These are phyloP conservation scores for Microplitis demolitor DNA, from an alignment of 1,140 invertebrate genomes.

Conservation along the genomic window DNA sequence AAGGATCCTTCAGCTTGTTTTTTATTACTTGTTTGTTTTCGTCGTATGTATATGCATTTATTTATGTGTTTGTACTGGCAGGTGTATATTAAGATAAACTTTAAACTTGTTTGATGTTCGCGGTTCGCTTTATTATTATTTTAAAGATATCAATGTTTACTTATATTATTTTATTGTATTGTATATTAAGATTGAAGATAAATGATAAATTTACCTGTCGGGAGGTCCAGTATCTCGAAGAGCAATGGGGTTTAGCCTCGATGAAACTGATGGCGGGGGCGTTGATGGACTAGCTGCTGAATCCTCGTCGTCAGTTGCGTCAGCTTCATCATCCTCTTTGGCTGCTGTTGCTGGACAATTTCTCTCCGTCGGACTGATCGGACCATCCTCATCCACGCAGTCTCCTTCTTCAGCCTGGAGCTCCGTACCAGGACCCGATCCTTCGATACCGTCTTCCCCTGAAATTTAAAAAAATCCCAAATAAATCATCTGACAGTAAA, in stretches of 20 bases:
- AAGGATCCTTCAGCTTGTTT: too few species aligned
- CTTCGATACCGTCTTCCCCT: constrained; percentile 67
- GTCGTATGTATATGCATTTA: neutral
- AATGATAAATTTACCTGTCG: constrained; percentile 48
- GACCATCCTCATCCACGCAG: constrained; percentile 62
- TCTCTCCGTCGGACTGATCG: constrained; percentile 62
- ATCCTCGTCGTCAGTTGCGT: constrained; percentile 57
- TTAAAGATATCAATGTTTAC: neutral
- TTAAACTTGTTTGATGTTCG: constrained; percentile 15
- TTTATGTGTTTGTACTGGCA: neutral
- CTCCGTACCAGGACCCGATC: constrained; percentile 60
- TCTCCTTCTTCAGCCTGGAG: constrained; percentile 63
- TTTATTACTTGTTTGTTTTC: neutral
- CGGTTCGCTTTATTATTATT: constrained; percentile 1
- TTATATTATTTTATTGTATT: neutral
- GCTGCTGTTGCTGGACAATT: constrained; percentile 49
- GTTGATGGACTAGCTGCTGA: constrained; percentile 48
- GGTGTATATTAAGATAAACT: neutral
- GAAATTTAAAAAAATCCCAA: constrained; percentile 40
- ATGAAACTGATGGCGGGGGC: constrained; percentile 46
- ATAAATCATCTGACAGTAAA: neutral
- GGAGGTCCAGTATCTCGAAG: constrained; percentile 55
- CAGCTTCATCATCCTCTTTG: constrained; percentile 58
- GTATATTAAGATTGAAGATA: neutral
- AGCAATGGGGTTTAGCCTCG: constrained; percentile 53